A percentile compares a stretch with the other conserved stretches of the same genome.
Conservation (phyloP, 2,113 vertebrate species). For the Upupa epops region DNA sequence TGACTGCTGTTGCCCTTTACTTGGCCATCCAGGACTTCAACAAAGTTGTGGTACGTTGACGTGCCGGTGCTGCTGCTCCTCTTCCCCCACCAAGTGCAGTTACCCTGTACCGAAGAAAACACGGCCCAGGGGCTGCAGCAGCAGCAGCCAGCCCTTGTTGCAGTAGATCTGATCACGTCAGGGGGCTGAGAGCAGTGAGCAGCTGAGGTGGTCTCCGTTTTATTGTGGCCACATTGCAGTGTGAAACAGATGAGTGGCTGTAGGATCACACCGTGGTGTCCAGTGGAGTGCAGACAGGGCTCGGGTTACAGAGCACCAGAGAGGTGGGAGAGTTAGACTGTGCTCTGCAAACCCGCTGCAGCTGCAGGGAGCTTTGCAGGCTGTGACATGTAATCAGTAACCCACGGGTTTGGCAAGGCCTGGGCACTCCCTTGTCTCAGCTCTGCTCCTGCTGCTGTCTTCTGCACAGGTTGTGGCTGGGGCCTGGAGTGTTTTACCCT, state of each 20-base stretch:
- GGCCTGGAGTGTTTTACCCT: not conserved
- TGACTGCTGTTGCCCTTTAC: constrained; percentile 93
- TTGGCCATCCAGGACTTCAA: constrained; percentile 92
- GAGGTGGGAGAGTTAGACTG: rapidly evolving
- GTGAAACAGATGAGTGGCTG: not conserved
- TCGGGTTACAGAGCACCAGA: not conserved
- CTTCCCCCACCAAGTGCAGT: not conserved
- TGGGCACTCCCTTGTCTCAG: not conserved
- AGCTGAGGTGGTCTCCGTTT: not conserved
- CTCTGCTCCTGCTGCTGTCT: not conserved
- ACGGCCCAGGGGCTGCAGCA: not conserved
- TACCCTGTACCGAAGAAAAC: not conserved
- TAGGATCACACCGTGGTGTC: too few relatives aligned
- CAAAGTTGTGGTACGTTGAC: constrained; percentile 89
- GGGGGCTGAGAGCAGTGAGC: not conserved
- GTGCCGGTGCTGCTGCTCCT: not conserved
- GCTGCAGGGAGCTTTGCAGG: not conserved
- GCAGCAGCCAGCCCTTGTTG: not conserved
- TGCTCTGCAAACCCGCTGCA: not conserved
- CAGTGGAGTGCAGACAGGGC: not conserved
- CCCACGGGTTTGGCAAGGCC: not conserved
- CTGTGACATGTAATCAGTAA: not conserved
- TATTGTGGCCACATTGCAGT: not conserved
- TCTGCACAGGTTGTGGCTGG: not conserved
- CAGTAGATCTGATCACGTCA: not conserved